Evolutionary conservation across 2,888 invertebrate genomes (phyloP), one percentile per base, ranked within the genome.

Genomic region (Microplitis deprimator): DNA sequence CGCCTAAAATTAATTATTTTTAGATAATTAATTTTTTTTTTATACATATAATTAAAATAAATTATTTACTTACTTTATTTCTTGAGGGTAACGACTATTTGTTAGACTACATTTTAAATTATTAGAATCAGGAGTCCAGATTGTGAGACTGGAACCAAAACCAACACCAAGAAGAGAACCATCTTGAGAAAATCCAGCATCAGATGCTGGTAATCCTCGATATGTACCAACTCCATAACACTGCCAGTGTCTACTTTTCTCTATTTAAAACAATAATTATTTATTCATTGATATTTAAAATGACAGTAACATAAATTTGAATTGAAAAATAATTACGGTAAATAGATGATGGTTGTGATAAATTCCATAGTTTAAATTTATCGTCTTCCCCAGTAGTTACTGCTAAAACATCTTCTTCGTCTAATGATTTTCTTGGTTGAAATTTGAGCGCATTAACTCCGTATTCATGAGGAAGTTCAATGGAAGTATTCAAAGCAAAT

Each of bases 151-250:
- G 29, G 92, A 90, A 40, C 91, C 93, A 90, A 94, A 96, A 8
- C 93, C 93, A 13, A 94, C 93, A 5, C 93, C 95, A 64, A 96
- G 85, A 38, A 96, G 87, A 0, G 96, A 95, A n/a, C 95, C 95
- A 88, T 96, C 96, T 77, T 92, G 91, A 0, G 95, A 94, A 89
- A 96, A 96, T 67, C 92, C 92, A 2, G 93, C 90, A 62, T 92
- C 91, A 20, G 91, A 91, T 29, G 93, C 91, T 0, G 91, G 88
- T 17, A 93, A 87, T 80, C 93, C 90, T 72, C 93, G 91, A 83
- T 94, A 96, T 77, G 90, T 92, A 0, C 93, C 93, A 29, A 92
- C 90, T 40, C 92, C 92, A 50, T 92, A 91, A 85, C 94, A 95
- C 77, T 88, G 91, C 96, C 96, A 96, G 78, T 91, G 91, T 73